Evolutionary conservation across 1,140 invertebrate species (phyloP), one percentile per base, ranked within the genome.

Genomic region (Aradophagus sp.): DNA sequence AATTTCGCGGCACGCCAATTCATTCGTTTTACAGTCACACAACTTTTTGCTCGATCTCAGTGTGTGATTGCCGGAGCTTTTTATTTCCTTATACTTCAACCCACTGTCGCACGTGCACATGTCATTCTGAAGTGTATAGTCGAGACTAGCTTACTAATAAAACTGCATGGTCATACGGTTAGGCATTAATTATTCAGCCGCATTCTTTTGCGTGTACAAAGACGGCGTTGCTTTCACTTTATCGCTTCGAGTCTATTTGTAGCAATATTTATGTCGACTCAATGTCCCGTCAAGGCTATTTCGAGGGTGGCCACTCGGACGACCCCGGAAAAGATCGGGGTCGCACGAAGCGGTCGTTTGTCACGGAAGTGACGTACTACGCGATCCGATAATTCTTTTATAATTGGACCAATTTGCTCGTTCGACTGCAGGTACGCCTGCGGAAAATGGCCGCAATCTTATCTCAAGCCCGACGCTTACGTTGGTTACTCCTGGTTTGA

Each of bases 401-500:
- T 27, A 58, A 58, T 45, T 36, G 10, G 11, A 5, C 0, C 19
- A 11, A 36, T 45, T 26, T 27, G 27, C 1, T 38, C 5, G 5
- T 41, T 23, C 0, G n/a, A 41, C 13, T 16, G 13, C 1, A 86
- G 84, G 27, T 85, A 83, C 59, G 87, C 86, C 1, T 93, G 92
- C 70, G 92, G 91, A 3, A 89, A 89, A 63, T 93, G 92, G 92
- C 83, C 58, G 26, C 34, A 53, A 12, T 39, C 48, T 41, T 53
- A 39, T 39, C 23, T 41, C 5, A 53, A 41, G 23, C 48, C 48
- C 14, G 48, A 53, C 84, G 0, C 86, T 84, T 15, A 76, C 80
- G 5, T 88, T 86, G 2, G 5, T 0, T 90, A 92, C 77, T 90
- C 91, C 44, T 93, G 91, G 92, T 92, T 91, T 56, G 89, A 89